Conservation (phyloP, 2,888 invertebrate genomes). For the Colletes collaris region DNA sequence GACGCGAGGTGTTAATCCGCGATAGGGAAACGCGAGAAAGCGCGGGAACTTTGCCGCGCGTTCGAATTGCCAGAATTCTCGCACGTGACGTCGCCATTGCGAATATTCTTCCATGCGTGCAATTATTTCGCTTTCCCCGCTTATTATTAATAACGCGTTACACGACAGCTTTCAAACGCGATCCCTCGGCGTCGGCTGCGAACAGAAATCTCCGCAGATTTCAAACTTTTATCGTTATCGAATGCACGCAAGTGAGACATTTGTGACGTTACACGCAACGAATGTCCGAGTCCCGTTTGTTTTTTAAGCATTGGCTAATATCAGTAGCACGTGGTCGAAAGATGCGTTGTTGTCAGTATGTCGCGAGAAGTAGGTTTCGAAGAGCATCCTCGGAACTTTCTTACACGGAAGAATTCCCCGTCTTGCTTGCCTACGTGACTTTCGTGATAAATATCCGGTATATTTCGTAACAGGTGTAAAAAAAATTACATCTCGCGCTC, state of each 20-base stretch:
- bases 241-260: no score
- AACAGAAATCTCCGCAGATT: no score
- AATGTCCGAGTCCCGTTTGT: no score
- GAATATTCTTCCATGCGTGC: background rate
- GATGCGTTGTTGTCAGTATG: background rate
- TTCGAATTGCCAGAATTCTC: constrained; percentile 41
- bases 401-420: constrained; percentile 45
- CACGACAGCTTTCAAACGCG: constrained; percentile 6
- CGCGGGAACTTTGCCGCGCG: constrained; percentile 60
- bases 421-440: constrained; percentile 48
- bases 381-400: constrained; percentile 40
- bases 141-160: constrained; percentile 1
- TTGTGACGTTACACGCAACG: no score
- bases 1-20: constrained; percentile 6
- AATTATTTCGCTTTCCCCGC: constrained; percentile 14
- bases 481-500: constrained; percentile 67
- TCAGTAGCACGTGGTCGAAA: background rate
- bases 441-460: constrained; percentile 46
- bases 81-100: constrained; percentile 15
- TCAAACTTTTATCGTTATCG: no score
- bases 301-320: no score
- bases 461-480: constrained; percentile 72
- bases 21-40: constrained; percentile 33
- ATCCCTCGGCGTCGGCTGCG: background rate
- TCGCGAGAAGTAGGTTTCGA: constrained; percentile 18